phyloP scores from a whole-genome alignment of 2,888 invertebrate species.

The Trichopoda pennipes region DNA sequence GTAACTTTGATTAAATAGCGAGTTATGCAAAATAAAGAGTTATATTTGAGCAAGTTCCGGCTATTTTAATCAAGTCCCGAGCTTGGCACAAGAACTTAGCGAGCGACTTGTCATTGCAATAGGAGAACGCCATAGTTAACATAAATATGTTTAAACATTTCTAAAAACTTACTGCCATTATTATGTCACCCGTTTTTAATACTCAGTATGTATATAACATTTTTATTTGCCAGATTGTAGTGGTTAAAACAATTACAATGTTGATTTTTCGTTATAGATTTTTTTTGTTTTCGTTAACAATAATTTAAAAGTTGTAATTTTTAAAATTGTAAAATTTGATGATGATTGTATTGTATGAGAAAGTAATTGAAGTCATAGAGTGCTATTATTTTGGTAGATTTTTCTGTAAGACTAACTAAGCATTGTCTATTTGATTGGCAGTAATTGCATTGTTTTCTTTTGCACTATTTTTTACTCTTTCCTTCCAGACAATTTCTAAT shows the following conservation, averaged over 20 bases:
- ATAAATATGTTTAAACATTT: no score
- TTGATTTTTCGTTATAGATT: slow-evolving; percentile 8
- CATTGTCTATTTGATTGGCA: slow-evolving; percentile 38
- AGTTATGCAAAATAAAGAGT: no score
- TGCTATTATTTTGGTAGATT: slow-evolving; percentile 21
- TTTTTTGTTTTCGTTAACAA: slow-evolving; percentile 20
- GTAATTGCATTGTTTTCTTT: slow-evolving; percentile 50
- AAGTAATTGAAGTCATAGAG: slow-evolving; percentile 12
- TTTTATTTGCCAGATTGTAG: neutral
- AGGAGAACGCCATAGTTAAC: no score
- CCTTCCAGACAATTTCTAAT: slow-evolving; percentile 2
- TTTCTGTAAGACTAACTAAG: neutral
- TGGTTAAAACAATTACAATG: neutral
- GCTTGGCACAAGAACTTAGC: no score
- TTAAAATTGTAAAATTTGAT: neutral
- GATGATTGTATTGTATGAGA: neutral
- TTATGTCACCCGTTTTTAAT: no score
- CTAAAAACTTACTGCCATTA: no score
- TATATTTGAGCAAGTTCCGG: no score
- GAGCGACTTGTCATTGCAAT: no score
- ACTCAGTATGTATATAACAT: no score
- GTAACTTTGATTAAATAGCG: neutral
- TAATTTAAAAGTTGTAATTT: slow-evolving; percentile 16
- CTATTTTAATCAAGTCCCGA: no score
- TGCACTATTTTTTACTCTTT: neutral